Conservation (phyloP, 2,888 invertebrate genomes). For the Andrena bucephala region DNA sequence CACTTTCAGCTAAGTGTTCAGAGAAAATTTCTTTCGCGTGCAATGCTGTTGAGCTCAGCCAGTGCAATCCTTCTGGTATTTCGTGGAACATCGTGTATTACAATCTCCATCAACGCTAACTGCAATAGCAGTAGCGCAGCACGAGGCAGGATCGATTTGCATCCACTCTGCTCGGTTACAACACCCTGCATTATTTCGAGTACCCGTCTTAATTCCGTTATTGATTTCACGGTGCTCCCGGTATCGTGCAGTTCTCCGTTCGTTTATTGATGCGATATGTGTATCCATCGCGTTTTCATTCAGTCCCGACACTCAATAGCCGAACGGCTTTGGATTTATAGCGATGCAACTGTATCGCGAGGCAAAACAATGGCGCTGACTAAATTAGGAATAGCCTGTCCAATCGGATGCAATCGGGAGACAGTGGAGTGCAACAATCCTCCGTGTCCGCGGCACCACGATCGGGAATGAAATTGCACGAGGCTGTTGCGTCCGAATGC, state of each 20-base stretch:
- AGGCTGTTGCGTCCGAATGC: neutral
- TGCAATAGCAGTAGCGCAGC: neutral
- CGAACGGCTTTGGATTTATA: slow-evolving; percentile 11
- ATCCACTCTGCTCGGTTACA: neutral
- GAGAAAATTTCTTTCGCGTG: too few relatives aligned
- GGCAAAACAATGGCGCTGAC: slow-evolving; percentile 3
- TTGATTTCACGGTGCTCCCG: slow-evolving; percentile 18
- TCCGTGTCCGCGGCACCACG: neutral
- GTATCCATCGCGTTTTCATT: neutral
- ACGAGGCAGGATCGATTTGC: neutral
- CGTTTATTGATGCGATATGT: slow-evolving; percentile 24
- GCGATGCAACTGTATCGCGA: slow-evolving; percentile 1
- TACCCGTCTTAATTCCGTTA: slow-evolving; percentile 20
- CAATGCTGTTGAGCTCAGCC: too few relatives aligned
- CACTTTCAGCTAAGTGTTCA: neutral
- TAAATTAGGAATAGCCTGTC: slow-evolving; percentile 27
- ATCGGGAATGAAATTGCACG: slow-evolving; percentile 5
- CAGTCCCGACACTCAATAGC: neutral
- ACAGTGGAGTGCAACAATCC: slow-evolving; percentile 32
- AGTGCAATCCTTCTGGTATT: too few relatives aligned
- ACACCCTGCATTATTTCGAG: neutral
- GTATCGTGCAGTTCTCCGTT: neutral
- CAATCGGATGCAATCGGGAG: neutral
- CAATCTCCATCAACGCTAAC: too few relatives aligned
- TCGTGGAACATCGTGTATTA: too few relatives aligned